These are phyloP conservation scores for Varanus komodoensis DNA, from an alignment of 2,113 vertebrate genomes.

Conservation along the genomic window DNA sequence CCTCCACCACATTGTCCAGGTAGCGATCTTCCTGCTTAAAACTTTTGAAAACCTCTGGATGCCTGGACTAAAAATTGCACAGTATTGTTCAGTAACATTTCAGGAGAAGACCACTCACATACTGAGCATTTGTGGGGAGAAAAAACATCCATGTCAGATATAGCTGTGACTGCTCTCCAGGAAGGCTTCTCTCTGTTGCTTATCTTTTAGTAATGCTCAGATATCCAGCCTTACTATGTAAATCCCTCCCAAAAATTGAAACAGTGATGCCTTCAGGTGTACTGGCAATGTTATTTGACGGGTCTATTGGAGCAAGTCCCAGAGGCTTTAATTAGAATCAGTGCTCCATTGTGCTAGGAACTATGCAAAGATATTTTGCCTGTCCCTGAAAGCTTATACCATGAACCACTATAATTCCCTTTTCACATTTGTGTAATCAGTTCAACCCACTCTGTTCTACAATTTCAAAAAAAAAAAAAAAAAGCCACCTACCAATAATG, in stretches of 20 bases:
- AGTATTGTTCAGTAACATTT: not conserved
- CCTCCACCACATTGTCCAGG: not conserved
- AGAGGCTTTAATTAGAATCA: slow-evolving; percentile 54
- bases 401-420: slow-evolving; percentile 57
- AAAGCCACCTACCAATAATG: slow-evolving; percentile 17
- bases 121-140: not conserved
- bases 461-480: not conserved
- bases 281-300: slow-evolving; percentile 35
- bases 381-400: slow-evolving; percentile 62
- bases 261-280: slow-evolving; percentile 36
- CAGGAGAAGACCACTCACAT: not conserved
- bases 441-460: slow-evolving; percentile 57
- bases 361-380: slow-evolving; percentile 47
- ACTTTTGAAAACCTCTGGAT: not conserved
- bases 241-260: slow-evolving; percentile 24
- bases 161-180: not conserved
- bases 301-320: slow-evolving; percentile 45
- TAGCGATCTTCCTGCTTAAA: not conserved
- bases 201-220: slow-evolving; percentile 19
- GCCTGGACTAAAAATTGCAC: not conserved
- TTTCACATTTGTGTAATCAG: slow-evolving; percentile 60
- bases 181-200: slow-evolving; percentile 14
- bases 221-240: slow-evolving; percentile 1
- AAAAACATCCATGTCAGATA: not conserved
- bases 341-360: slow-evolving; percentile 33